Conservation (phyloP, 2,888 invertebrate species). For the Epicampocera succincta region DNA sequence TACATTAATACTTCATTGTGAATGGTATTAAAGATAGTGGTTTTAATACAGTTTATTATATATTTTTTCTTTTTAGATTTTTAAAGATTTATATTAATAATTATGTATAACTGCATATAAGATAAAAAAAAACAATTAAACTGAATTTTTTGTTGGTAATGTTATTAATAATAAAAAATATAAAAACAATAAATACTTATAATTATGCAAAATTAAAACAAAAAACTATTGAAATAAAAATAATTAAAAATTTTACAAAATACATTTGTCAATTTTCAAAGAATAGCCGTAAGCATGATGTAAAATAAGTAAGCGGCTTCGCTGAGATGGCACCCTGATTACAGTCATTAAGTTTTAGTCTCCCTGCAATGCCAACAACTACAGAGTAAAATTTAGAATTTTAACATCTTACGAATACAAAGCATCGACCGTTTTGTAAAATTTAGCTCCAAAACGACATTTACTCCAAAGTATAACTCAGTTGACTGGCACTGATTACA, state of each 20-base stretch:
- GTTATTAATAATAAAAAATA: constrained; percentile 75
- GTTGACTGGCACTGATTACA: no score
- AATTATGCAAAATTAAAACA: constrained; percentile 47
- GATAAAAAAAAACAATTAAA: constrained; percentile 57
- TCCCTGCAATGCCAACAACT: no score
- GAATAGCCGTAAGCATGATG: no score
- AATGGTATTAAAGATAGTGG: constrained; percentile 67
- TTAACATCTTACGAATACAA: no score
- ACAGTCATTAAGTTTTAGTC: no score
- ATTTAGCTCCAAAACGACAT: no score
- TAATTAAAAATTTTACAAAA: neutral
- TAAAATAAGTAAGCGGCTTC: no score
- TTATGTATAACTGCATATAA: constrained; percentile 51
- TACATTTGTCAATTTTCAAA: neutral
- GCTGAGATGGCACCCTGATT: no score
- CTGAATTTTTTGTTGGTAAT: constrained; percentile 78
- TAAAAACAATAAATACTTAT: constrained; percentile 45
- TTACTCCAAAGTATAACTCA: no score
- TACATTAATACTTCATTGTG: constrained; percentile 57
- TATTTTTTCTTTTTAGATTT: constrained; percentile 53
- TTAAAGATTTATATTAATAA: constrained; percentile 60
- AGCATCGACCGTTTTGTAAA: no score
- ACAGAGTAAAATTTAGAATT: no score
- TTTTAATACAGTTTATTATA: constrained; percentile 61
- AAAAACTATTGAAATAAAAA: constrained; percentile 26